Conservation (phyloP, 2,888 invertebrate species). For the Aphodius granarius region DNA sequence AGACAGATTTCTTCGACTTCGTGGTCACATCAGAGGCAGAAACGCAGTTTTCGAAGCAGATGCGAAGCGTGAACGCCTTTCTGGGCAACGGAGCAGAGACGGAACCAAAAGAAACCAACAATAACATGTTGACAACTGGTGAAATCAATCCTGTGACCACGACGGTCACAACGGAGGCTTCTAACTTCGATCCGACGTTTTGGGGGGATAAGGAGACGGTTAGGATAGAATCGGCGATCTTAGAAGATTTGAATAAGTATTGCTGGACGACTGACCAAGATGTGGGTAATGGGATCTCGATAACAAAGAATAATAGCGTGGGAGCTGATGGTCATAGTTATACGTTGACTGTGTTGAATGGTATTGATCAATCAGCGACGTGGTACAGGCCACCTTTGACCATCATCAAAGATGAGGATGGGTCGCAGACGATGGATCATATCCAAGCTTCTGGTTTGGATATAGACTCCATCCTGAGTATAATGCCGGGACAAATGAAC, state of each 20-base stretch:
- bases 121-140: constrained; percentile 55
- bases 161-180: constrained; percentile 54
- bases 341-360: constrained; percentile 83
- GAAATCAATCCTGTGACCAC: constrained; percentile 53
- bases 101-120: constrained; percentile 62
- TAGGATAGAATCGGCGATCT: constrained; percentile 71
- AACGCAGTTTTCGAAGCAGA: constrained; percentile 66
- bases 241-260: constrained; percentile 84
- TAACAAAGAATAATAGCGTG: constrained; percentile 50
- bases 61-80: constrained; percentile 69
- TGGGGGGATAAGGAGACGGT: constrained; percentile 76
- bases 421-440: constrained; percentile 60
- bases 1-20: constrained; percentile 88
- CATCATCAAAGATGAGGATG: constrained; percentile 66
- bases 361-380: constrained; percentile 59
- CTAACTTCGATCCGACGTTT: constrained; percentile 55
- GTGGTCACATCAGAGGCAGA: constrained; percentile 75
- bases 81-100: constrained; percentile 58
- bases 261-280: constrained; percentile 75
- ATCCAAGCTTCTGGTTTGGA: constrained; percentile 66
- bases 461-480: constrained; percentile 78
- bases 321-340: constrained; percentile 84
- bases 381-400: constrained; percentile 63
- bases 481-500: constrained; percentile 65
- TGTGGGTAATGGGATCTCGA: constrained; percentile 54